phyloP scores from a whole-genome alignment of 2,888 invertebrate species.

The Eledone cirrhosa region DNA sequence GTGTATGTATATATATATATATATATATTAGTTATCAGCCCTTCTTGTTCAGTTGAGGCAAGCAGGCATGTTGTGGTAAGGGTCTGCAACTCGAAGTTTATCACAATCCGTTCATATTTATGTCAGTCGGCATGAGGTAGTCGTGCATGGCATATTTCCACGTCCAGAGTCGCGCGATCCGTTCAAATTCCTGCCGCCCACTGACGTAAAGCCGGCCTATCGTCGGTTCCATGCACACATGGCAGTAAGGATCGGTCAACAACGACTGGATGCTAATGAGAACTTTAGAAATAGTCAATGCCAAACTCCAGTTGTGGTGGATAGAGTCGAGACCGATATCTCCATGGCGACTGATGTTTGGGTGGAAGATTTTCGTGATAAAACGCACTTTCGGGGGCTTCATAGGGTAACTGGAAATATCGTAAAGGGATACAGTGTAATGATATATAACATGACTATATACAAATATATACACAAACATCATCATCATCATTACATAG shows the following conservation, averaged over 20 bases:
- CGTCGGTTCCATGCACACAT: conserved; percentile 89
- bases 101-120: conserved; percentile 51
- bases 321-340: conserved; percentile 96
- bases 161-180: conserved; percentile 85
- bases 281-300: conserved; percentile 83
- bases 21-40: background rate
- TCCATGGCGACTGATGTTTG: conserved; percentile 93
- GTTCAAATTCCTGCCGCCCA: conserved; percentile 79
- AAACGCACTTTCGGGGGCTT: conserved; percentile 90
- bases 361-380: conserved; percentile 91
- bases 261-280: conserved; percentile 66
- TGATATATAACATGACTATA: too few species aligned
- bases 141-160: conserved; percentile 79
- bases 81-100: conserved; percentile 29
- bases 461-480: background rate
- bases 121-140: conserved; percentile 55
- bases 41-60: conserved; percentile 29
- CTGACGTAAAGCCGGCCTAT: conserved; percentile 81
- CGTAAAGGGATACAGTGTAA: background rate
- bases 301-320: conserved; percentile 95
- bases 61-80: conserved; percentile 25
- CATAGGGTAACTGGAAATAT: conserved; percentile 80
- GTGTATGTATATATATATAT: conserved; percentile 1
- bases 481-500: too few species aligned
- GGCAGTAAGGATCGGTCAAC: conserved; percentile 81